Base-by-base conservation (phyloP, 2,113 vertebrate genomes). In the Saccopteryx bilineata region DNA sequence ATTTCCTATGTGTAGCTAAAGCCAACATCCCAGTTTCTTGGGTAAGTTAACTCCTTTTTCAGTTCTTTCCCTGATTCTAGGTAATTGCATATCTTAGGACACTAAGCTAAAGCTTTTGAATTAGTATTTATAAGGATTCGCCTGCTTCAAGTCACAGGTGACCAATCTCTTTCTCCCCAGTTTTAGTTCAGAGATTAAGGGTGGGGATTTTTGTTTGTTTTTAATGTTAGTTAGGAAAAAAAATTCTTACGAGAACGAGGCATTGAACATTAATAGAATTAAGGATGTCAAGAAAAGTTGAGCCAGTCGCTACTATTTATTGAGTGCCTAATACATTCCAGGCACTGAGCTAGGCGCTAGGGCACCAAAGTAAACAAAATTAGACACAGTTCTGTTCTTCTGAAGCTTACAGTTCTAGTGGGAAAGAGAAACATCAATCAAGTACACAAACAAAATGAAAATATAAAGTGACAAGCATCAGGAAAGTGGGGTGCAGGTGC, bases 251-350 rank as follows among this genome's bases (percentile, higher is more conserved):
- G 31, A 95, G 52, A 87, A 66, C 9, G 74, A 21, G 6, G 58
- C 61, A 48, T 5, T 81, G 13, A 7, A 69, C 60, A 39, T 83
- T 93, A 90, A 79, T 2, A 88, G 74, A 90, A 80, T 54, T 87
- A 75, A 80, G 48, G 72, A 83, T 60, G 31, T 90, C 68, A 93
- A 92, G 58, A 52, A 87, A 83, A 88, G 69, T 2, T 28, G 76
- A 93, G 24, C n/a, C 48, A 66, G 75, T 71, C 39, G 60, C 84
- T 69, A 91, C 21, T 65, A 48, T 82, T 96, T 97, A 94, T 26
- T 79, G 58, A 92, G 17, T 48, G 21, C 28, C 78, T 91, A 19
- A 50, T 87, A 71, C 72, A 48, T 82, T 93, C 31, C 60, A 93
- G 82, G 82, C 72, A 69, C 79, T 31, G 28, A 74, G 74, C 46